Conservation (phyloP, 2,797 vertebrate genomes). For the Sebastes aleutianus region DNA sequence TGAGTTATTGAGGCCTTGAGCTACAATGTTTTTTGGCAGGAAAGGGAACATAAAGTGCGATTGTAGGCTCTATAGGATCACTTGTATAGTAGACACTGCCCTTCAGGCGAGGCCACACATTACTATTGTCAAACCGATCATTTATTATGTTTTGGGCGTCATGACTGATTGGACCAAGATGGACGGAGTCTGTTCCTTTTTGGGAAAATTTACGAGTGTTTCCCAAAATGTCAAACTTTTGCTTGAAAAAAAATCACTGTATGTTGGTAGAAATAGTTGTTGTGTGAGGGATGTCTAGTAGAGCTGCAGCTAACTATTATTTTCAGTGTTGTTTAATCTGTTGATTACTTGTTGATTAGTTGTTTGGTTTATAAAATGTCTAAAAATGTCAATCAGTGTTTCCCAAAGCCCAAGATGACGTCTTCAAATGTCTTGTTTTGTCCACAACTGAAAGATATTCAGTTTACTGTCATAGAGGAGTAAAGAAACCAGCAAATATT, state of each 20-base stretch:
- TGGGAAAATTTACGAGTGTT: neutral
- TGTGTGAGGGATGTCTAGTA: neutral
- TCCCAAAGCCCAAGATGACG: no score
- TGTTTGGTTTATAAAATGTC: no score
- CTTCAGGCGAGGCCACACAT: neutral
- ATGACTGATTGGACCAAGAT: neutral
- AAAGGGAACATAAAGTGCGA: neutral
- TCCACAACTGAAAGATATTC: no score
- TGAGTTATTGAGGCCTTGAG: neutral
- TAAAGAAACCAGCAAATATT: no score
- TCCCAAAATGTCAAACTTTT: neutral
- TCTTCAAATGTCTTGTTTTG: no score
- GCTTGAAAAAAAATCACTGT: neutral
- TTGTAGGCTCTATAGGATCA: neutral
- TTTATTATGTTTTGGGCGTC: neutral
- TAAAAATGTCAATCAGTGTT: no score
- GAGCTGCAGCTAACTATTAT: accelerated
- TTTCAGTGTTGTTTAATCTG: no score
- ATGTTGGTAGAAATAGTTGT: neutral
- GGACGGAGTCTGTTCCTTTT: neutral
- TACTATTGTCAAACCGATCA: neutral
- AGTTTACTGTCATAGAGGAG: no score
- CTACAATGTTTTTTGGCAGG: neutral
- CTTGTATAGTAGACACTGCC: neutral
- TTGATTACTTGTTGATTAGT: no score